Evolutionary conservation across 2,113 vertebrate species (phyloP), one percentile per base, ranked within the genome.

Genomic region (Zosterops japonicus): DNA sequence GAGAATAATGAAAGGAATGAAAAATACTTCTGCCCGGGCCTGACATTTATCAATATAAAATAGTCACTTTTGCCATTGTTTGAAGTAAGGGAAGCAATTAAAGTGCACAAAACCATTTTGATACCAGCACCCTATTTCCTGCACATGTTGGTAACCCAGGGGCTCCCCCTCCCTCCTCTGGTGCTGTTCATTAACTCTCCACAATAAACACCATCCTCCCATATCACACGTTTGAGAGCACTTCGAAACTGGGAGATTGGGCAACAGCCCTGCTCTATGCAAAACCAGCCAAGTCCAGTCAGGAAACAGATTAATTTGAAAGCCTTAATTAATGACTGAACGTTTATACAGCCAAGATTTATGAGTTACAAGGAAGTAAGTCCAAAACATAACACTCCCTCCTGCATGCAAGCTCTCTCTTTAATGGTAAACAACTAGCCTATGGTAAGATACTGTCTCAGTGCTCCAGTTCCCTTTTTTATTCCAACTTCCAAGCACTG

Each of bases 301-400:
- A 97, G 96, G 94, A 97, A 95, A 88, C 89, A 90, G 94, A 95
- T 96, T 96, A 93, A 95, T 95, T 96, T 96, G 89, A 95, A 97
- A 96, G 79, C 53, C 81, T 88, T 94, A 95, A 96, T 95, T 96
- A 96, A 96, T 96, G 96, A 97, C 92, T 94, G 94, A 96, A 96
- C 72, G 50, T 94, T 93, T 97, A 95, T 50, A 96, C 72, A 93
- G 76, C 24, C 72, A 86, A 82, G 91, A 96, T 96, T 96, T 95
- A 97, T 84, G 93, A 96, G 75, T 71, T 96, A 96, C 82, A 94
- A 94, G 89, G 87, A 93, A 96, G 72, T 65, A 90, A 90, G 87
- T 84, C 90, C 95, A 96, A 97, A 96, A 93, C 63, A 83, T 47
- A 95, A 90, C 85, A 87, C 88, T 94, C 85, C 90, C 93, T 90